Evolutionary conservation across 2,888 invertebrate species (phyloP), one percentile per base, ranked within the genome.

Genomic region (Meiosimyza decipiens): DNA sequence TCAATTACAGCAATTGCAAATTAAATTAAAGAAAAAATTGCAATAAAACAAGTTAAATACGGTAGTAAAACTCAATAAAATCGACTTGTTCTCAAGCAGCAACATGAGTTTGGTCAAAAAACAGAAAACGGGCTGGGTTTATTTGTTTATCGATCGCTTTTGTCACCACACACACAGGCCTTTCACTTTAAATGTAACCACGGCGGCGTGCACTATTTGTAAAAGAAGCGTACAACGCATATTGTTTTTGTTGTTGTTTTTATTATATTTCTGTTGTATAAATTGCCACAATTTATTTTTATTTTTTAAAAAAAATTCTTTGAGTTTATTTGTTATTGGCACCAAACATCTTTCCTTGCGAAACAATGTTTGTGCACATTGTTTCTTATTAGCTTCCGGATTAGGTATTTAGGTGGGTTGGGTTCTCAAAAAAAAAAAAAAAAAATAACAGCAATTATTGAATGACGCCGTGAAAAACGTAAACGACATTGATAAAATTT

Each of bases 121-220:
- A 22, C 1, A 22, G 1, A 40, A 40, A 40, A 59, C 15, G 47
- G 57, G 57, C 49, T 67, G 57, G 47, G 55, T 47, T 57, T 22
- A 28, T 66, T 54, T n/a, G 33, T 55, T 67, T 49, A 15, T 51
- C 28, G 22, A 15, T 51, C 28, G 22, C 28, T 49, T 49, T 22
- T 49, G 64, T 51, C 51, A 51, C 28, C 51, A 51, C 28, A 47
- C n/a, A n/a, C n/a, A n/a, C 16, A 40, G 28, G 33, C 66, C 66
- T 66, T 66, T 66, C 66, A 66, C 66, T 66, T 66, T 55, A 40
- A 28, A 16, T 33, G 3, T 9, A n/a, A 52, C 13, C 28, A n/a
- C 22, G 16, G 40, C 22, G n/a, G 40, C 28, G n/a, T 6, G 40
- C 40, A 40, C 40, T 40, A 2, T 6, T 9, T 6, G 9, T 40